Base-by-base conservation (phyloP, 2,113 vertebrate genomes). In the Electrona antarctica region DNA sequence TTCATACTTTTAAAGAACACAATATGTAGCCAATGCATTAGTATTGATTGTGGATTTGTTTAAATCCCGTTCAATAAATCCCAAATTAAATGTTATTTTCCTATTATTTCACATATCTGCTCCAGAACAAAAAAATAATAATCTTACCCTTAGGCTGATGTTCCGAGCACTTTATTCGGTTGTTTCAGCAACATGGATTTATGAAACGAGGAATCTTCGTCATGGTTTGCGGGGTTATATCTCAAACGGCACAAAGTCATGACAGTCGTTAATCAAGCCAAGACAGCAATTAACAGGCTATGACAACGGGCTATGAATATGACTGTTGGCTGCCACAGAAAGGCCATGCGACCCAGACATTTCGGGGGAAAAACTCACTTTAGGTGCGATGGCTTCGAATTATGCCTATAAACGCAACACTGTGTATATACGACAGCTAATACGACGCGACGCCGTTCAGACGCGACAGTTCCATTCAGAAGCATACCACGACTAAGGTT, bases 61-160 rank as follows among this genome's bases (percentile, higher is more conserved):
- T 60, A 41, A 21, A 60, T 33, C 15, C 21, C 58, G 29, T 21
- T 9, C 8, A 41, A 60, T 15, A 5, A 0, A 60, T 60, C 8
- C 4, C 12, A 60, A n/a, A 56, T 56, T 12, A 6, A 13, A 10
- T 56, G 7, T 11, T 33, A n/a, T n/a, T n/a, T 33, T 33, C 29
- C 2, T 33, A 4, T 41, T 41, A 41, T 41, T 41, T 41, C 33
- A 41, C 5, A 4, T 1, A 41, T 41, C 33, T 41, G 33, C 33
- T 41, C 33, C 33, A 41, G 33, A 41, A 41, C 33, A 41, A 4
- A 4, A 41, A 41, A 41, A 47, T 29, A 58, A 69, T 45, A 8
- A 55, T 73, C 88, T 89, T 83, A 91, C 90, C 87, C 55, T 77
- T 63, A 60, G 6, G 6, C 9, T 28, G 62, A 50, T 48, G 76